Percentiles rank a stretch among this genome's conserved stretches.
Conservation (phyloP, 2,797 vertebrate genomes). For the Intellagama lesueurii region DNA sequence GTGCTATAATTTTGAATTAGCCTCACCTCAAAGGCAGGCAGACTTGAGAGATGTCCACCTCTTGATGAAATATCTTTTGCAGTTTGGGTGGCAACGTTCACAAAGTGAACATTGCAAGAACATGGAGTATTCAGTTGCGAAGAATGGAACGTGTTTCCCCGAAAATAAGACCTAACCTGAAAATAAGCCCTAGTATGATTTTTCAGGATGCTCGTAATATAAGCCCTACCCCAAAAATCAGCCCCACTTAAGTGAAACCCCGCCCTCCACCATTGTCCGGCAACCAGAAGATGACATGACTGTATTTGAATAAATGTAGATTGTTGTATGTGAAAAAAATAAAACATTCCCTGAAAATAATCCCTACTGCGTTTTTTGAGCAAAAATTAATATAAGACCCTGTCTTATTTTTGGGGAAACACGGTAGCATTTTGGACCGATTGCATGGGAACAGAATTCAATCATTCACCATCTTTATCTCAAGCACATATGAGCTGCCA, state of each 20-base stretch:
- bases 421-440: neutral
- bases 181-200: no score
- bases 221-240: no score
- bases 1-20: constrained; percentile 3
- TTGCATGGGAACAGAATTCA: neutral
- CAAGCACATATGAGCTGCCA: neutral
- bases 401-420: neutral
- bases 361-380: no score
- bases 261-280: no score
- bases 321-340: no score
- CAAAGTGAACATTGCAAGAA: neutral
- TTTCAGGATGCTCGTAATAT: no score
- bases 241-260: no score
- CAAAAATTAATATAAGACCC: no score
- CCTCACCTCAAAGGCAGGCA: neutral
- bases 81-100: constrained; percentile 2
- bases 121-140: neutral
- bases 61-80: constrained; percentile 13
- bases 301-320: no score
- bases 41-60: neutral
- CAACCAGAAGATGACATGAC: no score
- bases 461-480: neutral
- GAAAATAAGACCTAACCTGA: no score
- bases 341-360: no score
- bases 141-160: neutral